These are phyloP conservation scores for Eptesicus fuscus DNA, from an alignment of 2,113 vertebrate genomes.

Conservation along the genomic window DNA sequence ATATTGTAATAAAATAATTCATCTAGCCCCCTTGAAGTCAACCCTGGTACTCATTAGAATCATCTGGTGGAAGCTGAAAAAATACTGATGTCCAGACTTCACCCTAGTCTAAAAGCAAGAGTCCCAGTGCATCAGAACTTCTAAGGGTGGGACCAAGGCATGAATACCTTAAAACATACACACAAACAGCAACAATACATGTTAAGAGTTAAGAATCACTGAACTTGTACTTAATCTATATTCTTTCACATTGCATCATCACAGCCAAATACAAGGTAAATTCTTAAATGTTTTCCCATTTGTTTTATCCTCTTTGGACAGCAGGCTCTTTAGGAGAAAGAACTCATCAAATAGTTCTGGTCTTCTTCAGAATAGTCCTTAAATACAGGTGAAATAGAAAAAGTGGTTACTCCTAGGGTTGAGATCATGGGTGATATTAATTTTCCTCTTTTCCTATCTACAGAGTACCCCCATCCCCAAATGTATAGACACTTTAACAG, in stretches of 20 bases:
- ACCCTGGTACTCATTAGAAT: not conserved
- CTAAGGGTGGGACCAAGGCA: not conserved
- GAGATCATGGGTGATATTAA: not conserved
- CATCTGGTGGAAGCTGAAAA: not conserved
- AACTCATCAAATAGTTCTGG: not conserved
- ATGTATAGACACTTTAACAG: no score
- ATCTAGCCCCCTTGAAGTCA: not conserved
- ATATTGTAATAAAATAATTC: slow-evolving; percentile 12
- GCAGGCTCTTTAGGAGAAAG: not conserved
- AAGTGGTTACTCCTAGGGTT: not conserved
- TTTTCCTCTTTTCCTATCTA: not conserved
- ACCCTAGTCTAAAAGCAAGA: not conserved
- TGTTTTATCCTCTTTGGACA: not conserved
- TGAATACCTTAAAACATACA: not conserved
- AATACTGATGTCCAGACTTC: not conserved
- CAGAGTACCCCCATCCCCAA: no score
- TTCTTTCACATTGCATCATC: not conserved
- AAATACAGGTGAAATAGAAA: not conserved
- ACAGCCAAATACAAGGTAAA: not conserved
- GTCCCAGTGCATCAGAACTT: not conserved
- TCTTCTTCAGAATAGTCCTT: not conserved
- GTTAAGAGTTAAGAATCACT: not conserved
- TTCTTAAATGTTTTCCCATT: slow-evolving; percentile 19
- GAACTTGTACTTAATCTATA: not conserved
- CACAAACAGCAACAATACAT: not conserved